Conservation (phyloP, 2,113 vertebrate genomes). For the Channa maculata region DNA sequence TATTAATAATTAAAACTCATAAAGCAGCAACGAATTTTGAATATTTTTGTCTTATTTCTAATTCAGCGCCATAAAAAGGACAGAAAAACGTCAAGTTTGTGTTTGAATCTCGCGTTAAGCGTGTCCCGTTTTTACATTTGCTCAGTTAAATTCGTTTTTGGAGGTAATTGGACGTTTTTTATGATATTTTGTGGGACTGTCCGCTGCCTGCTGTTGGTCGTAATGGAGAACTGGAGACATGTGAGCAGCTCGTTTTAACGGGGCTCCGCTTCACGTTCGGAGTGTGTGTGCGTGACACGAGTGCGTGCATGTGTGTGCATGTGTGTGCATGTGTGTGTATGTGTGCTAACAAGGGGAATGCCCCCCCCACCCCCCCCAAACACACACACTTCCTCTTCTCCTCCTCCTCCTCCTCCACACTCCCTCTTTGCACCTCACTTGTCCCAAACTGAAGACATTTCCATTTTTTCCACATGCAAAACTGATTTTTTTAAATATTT, state of each 20-base stretch:
- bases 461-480: neutral
- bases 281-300: slow-evolving; percentile 4
- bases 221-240: neutral
- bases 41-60: too few species aligned
- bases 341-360: slow-evolving; percentile 62
- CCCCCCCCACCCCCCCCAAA: slow-evolving; percentile 45
- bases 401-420: too few species aligned
- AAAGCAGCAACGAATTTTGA: too few species aligned
- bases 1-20: too few species aligned
- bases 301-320: slow-evolving; percentile 1
- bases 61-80: too few species aligned
- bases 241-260: slow-evolving; percentile 7
- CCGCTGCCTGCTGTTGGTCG: neutral
- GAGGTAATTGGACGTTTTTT: too few species aligned
- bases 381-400: too few species aligned
- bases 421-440: neutral
- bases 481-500: neutral
- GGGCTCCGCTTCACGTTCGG: slow-evolving; percentile 13
- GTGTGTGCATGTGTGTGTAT: slow-evolving; percentile 1
- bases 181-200: neutral
- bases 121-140: neutral
- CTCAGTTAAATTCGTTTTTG: neutral
- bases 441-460: slow-evolving; percentile 43
- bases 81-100: too few species aligned
- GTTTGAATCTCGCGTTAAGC: too few species aligned